phyloP scores from a whole-genome alignment of 2,888 invertebrate species.

The Mystacides longicornis region DNA sequence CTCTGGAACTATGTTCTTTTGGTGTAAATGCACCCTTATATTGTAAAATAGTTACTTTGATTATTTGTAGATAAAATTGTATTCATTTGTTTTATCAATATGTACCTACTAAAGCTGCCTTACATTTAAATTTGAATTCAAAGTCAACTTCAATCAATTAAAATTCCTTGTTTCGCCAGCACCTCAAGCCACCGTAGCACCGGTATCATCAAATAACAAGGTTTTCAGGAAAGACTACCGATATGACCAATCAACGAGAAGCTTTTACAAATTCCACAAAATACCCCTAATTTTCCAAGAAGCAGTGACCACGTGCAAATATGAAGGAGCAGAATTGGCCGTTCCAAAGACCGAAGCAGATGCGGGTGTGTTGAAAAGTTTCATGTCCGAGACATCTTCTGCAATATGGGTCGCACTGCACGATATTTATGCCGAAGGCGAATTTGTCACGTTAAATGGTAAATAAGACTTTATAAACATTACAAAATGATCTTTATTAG shows the following conservation, averaged over 20 bases:
- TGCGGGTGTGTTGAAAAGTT: not conserved
- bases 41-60: too few relatives aligned
- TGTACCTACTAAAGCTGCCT: too few relatives aligned
- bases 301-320: slow-evolving; percentile 10
- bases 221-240: slow-evolving; percentile 4
- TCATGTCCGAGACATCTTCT: not conserved
- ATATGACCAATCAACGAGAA: not conserved
- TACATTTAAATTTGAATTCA: too few relatives aligned
- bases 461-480: not conserved
- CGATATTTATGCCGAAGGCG: slow-evolving; percentile 17
- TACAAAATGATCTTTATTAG: too few relatives aligned
- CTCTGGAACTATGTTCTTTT: too few relatives aligned
- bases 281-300: slow-evolving; percentile 5
- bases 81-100: too few relatives aligned
- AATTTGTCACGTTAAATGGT: slow-evolving; percentile 17
- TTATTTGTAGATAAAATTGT: too few relatives aligned
- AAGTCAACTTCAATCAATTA: too few relatives aligned
- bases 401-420: slow-evolving; percentile 9
- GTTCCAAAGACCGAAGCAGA: slow-evolving; percentile 6
- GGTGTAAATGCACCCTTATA: too few relatives aligned
- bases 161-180: too few relatives aligned
- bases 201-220: too few relatives aligned
- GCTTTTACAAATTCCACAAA: slow-evolving; percentile 9
- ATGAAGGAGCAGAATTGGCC: slow-evolving; percentile 15
- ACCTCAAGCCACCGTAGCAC: too few relatives aligned